These are phyloP conservation scores for Orthosia gracilis DNA, from an alignment of 2,888 invertebrate genomes.

Conservation along the genomic window DNA sequence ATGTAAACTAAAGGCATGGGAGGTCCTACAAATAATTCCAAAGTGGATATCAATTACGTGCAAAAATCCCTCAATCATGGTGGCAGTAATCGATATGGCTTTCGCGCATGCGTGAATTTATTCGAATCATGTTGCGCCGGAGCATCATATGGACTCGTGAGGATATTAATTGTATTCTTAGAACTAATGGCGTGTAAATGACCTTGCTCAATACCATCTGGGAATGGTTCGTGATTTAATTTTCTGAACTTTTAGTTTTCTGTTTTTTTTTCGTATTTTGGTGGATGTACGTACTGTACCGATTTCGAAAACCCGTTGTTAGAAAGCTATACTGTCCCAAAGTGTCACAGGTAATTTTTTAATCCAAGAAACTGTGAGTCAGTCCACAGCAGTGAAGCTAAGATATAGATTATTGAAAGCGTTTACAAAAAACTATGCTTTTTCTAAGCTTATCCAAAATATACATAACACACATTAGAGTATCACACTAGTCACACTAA, in stretches of 20 bases:
- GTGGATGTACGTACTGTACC: no score
- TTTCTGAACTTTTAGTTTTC: not conserved
- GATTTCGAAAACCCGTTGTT: no score
- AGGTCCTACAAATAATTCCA: conserved; percentile 16
- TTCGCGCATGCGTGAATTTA: conserved; percentile 40
- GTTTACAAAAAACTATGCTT: no score
- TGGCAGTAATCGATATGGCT: conserved; percentile 28
- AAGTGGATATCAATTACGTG: conserved; percentile 43
- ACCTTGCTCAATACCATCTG: conserved; percentile 5
- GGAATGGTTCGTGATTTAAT: not conserved
- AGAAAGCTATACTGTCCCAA: no score
- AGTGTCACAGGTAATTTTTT: no score
- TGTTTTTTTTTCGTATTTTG: not conserved
- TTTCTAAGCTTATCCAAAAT: no score
- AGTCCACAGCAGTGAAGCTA: no score
- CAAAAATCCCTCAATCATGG: conserved; percentile 38
- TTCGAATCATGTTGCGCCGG: conserved; percentile 34
- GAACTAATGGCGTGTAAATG: conserved; percentile 14
- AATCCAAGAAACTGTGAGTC: no score
- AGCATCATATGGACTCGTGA: conserved; percentile 17
- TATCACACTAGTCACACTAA: no score
- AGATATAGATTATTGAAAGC: no score
- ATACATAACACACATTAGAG: no score
- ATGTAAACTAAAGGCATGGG: not conserved
- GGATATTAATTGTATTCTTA: conserved; percentile 23